Conservation (phyloP, 2,888 invertebrate species). For the Dolichomitus sp. region DNA sequence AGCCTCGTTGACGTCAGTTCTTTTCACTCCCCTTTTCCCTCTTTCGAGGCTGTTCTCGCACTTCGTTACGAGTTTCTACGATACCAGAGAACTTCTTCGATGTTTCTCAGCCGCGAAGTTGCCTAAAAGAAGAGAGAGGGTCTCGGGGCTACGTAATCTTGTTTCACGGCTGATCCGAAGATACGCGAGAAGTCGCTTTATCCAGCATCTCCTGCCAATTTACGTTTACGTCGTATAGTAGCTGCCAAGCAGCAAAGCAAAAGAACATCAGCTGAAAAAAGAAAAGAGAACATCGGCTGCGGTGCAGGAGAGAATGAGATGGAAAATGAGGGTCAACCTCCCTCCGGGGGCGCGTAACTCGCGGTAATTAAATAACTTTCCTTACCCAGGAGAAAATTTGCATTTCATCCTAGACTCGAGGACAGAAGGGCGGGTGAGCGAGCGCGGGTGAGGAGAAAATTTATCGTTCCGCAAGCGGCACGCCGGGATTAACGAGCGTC, state of each 20-base stretch:
- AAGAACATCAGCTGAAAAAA: background rate
- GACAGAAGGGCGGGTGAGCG: constrained; percentile 10
- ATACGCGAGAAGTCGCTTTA: constrained; percentile 59
- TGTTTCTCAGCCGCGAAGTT: constrained; percentile 28
- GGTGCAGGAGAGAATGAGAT: background rate
- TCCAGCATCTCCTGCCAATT: constrained; percentile 57
- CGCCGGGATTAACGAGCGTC: constrained; percentile 41
- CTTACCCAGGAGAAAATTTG: constrained; percentile 56
- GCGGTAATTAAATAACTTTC: constrained; percentile 67
- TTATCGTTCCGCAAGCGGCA: constrained; percentile 54
- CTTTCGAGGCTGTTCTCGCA: constrained; percentile 39
- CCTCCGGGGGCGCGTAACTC: constrained; percentile 47
- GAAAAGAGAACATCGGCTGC: background rate
- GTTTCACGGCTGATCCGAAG: constrained; percentile 64
- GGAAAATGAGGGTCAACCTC: constrained; percentile 43
- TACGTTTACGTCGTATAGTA: constrained; percentile 46
- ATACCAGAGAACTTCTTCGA: constrained; percentile 43
- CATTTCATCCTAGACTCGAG: constrained; percentile 51
- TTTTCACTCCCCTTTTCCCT: constrained; percentile 46
- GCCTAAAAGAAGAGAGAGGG: background rate
- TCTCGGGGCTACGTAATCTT: constrained; percentile 48
- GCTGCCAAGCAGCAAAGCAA: background rate
- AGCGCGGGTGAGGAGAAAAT: constrained; percentile 32
- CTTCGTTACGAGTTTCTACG: constrained; percentile 62
- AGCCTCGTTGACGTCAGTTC: constrained; percentile 62